Base-by-base conservation (phyloP, 2,797 vertebrate genomes). In the Anguilla pacifica region DNA sequence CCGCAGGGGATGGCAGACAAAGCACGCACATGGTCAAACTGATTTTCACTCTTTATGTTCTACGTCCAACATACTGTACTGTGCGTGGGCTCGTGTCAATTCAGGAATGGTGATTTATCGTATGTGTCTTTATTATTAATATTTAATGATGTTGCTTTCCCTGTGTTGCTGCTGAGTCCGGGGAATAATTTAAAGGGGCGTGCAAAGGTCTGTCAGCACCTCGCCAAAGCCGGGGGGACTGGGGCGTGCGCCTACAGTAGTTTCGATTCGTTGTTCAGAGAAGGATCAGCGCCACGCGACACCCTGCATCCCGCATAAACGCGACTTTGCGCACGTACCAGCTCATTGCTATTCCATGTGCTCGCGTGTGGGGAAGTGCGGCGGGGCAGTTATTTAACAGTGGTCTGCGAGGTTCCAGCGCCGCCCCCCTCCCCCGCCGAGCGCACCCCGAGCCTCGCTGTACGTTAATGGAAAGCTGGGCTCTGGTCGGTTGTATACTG, bases 1-100 rank as follows among this genome's bases (percentile, higher is more conserved):
- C 87, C 86, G 86, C 87, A 84, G 89, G 39, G 39, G 43, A 28
- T 81, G 86, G 28, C 84, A 89, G 88, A 90, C 89, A 91, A 91
- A 89, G 90, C 90, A 84, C 87, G 85, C 89, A 91, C 89, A 88
- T 90, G 90, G 89, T 74, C 87, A 49, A 67, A 84, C 81, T 7
- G n/a, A 84, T 84, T n/a, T 57, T 55, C 31, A 35, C 79, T 82
- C 46, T 55, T 9, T 35, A 10, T 2, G 28, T 19, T 22, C 84
- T 64, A 11, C 22, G 31, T 59, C 43, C 59, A n/a, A 6, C 19
- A 82, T 82, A 82, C 17, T 57, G 6, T 57, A 57, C 46, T n/a
- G 7, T 31, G n/a, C 22, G 13, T 55, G n/a, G 22, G 25, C 11
- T 5, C 25, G 46, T 53, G 82, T 35, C 53, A 31, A 57, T 67